A percentile compares a stretch with the other conserved stretches of the same genome.
These are phyloP conservation scores for Pseudorhombus dupliciocellatus DNA, from an alignment of 2,113 vertebrate genomes.

Conservation along the genomic window DNA sequence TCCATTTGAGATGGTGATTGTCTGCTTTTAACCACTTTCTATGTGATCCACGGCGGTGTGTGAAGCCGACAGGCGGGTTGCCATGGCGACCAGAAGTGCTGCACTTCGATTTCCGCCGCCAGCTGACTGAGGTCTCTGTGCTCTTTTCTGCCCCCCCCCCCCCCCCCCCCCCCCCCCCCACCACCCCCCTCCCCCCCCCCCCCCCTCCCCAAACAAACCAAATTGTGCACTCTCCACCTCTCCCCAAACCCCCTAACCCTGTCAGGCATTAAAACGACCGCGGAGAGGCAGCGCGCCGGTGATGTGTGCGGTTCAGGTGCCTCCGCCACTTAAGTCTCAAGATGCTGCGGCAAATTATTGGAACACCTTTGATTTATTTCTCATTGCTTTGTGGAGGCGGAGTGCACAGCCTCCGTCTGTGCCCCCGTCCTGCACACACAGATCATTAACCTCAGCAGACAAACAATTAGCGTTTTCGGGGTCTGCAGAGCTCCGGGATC, in stretches of 20 bases:
- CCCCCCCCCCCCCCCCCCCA: not conserved
- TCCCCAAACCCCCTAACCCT: constrained; percentile 12
- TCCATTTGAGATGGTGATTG: constrained; percentile 50
- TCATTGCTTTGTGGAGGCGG: constrained; percentile 48
- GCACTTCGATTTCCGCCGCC: constrained; percentile 69
- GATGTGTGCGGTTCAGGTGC: constrained; percentile 48
- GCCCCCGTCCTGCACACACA: constrained; percentile 12
- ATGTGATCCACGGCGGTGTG: constrained; percentile 18
- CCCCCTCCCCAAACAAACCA: too few relatives aligned
- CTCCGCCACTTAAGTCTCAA: constrained; percentile 53
- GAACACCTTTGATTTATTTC: constrained; percentile 62
- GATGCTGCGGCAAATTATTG: constrained; percentile 30
- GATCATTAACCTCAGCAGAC: constrained; percentile 50
- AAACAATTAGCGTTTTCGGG: constrained; percentile 1
- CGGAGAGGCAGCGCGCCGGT: not conserved
- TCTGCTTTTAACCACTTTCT: constrained; percentile 45
- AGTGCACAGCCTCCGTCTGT: constrained; percentile 48
- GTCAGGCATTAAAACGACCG: constrained; percentile 8
- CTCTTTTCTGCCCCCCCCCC: constrained; percentile 22
- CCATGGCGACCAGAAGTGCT: constrained; percentile 71
- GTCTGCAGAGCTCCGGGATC: constrained; percentile 11
- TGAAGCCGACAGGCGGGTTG: constrained; percentile 56
- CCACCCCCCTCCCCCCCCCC: not conserved
- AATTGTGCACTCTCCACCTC: constrained; percentile 31
- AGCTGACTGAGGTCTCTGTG: constrained; percentile 72